These are phyloP conservation scores for Drosophila pseudoobscura DNA, from an alignment of 1,140 invertebrate species.

Conservation along the genomic window DNA sequence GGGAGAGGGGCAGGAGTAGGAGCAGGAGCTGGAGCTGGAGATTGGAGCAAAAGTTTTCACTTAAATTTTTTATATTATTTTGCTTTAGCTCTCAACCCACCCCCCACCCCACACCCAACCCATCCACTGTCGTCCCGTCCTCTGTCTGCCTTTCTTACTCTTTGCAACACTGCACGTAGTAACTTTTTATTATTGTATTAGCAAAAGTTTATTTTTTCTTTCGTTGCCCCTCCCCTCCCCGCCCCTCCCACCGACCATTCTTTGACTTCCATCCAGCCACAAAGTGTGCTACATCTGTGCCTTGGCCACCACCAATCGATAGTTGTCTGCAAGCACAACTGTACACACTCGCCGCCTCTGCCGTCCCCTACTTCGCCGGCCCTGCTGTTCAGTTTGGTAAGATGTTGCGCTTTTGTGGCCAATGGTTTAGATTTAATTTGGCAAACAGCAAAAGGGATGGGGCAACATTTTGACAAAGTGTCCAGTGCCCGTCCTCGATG, in stretches of 20 bases:
- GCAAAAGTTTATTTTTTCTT: constrained; percentile 68
- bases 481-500: constrained; percentile 43
- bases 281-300: constrained; percentile 38
- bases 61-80: constrained; percentile 65
- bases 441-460: constrained; percentile 55
- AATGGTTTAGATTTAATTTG: constrained; percentile 59
- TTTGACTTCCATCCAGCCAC: constrained; percentile 47
- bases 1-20: constrained; percentile 3
- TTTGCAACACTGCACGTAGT: constrained; percentile 67
- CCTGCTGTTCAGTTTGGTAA: constrained; percentile 11
- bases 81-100: constrained; percentile 3
- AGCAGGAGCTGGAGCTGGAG: too few species aligned
- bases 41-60: constrained; percentile 55
- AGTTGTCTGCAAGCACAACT: constrained; percentile 54
- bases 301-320: constrained; percentile 41
- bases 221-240: background rate
- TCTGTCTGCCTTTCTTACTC: background rate
- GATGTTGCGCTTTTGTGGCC: constrained; percentile 47
- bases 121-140: too few species aligned
- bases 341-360: constrained; percentile 24
- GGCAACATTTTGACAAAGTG: constrained; percentile 55
- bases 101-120: background rate
- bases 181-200: constrained; percentile 81
- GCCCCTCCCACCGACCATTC: constrained; percentile 7
- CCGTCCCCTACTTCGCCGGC: background rate